phyloP scores from a whole-genome alignment of 2,888 invertebrate species.

The Eucriotettix oculatus region DNA sequence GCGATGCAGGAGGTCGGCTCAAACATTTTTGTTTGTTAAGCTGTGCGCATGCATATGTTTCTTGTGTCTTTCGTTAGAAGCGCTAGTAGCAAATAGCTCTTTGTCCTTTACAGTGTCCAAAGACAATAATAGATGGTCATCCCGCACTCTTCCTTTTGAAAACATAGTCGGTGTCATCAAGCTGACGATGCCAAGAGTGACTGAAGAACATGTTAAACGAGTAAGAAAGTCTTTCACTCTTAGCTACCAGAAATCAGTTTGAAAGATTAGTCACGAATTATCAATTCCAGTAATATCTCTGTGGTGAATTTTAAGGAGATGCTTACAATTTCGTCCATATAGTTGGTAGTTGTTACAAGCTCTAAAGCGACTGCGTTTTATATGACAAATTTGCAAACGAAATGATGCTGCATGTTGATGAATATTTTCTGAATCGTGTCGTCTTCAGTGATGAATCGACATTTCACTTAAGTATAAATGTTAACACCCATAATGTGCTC shows the following conservation, averaged over 20 bases:
- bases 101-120: too few relatives aligned
- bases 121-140: too few relatives aligned
- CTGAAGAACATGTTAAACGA: background rate
- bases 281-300: background rate
- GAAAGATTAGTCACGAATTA: slow-evolving; percentile 1
- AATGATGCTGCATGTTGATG: background rate
- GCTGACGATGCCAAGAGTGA: background rate
- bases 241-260: slow-evolving; percentile 2
- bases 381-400: background rate
- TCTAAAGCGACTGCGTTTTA: background rate
- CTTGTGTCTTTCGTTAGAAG: too few relatives aligned
- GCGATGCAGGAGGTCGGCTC: too few relatives aligned
- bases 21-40: too few relatives aligned
- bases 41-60: too few relatives aligned
- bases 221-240: background rate
- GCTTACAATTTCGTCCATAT: slow-evolving; percentile 2
- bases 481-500: background rate
- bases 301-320: slow-evolving; percentile 1
- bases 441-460: slow-evolving; percentile 1
- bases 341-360: background rate
- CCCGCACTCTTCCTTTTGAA: too few relatives aligned
- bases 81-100: too few relatives aligned
- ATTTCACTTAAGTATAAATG: background rate
- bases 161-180: too few relatives aligned
- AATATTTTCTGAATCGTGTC: background rate